Evolutionary conservation across 2,888 invertebrate genomes (phyloP), one percentile per base, ranked within the genome.

Genomic region (Tetropium fuscum): DNA sequence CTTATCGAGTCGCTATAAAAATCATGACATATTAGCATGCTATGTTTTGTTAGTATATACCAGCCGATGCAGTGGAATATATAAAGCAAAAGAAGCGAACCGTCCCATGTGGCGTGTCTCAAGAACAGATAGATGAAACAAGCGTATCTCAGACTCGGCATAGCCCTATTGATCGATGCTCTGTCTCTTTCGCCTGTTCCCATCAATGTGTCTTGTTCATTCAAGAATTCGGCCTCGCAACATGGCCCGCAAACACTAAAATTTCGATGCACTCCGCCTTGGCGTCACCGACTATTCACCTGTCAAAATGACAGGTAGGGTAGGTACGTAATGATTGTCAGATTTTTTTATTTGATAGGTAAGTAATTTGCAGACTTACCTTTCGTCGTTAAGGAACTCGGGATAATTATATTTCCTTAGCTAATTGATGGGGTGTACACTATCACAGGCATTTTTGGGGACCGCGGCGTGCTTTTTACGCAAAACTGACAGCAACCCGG

Each of bases 91-190:
- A 6, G 41, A 43, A 43, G 20, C 5, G 5, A 8, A 1, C 10
- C 7, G 27, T 15, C 10, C 10, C 27, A n/a, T n/a, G n/a, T 10
- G 15, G 18, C 3, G 34, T 34, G 34, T 34, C 11, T 19, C 36
- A 8, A 36, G 11, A 20, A 15, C 22, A 48, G 36, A 34, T 34
- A 44, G 43, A 48, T 63, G 48, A 53, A 36, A 44, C 36, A 44
- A 58, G 55, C 49, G 63, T 67, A 69, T 63, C 69, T 66, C 60
- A 61, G 68, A 61, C 59, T 59, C 73, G 75, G 75, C 73, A 71
- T 72, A 73, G n/a, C 69, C 74, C 74, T 77, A 77, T 78, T 75
- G 76, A 77, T 76, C 74, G 72, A 66, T 73, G 71, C 68, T 74
- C 77, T 71, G 69, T 73, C 74, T 75, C 73, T 71, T 71, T 73